A percentile compares a stretch with the other conserved stretches of the same genome.
phyloP scores from a whole-genome alignment of 2,113 vertebrate genomes.

The Phodopus roborovskii region DNA sequence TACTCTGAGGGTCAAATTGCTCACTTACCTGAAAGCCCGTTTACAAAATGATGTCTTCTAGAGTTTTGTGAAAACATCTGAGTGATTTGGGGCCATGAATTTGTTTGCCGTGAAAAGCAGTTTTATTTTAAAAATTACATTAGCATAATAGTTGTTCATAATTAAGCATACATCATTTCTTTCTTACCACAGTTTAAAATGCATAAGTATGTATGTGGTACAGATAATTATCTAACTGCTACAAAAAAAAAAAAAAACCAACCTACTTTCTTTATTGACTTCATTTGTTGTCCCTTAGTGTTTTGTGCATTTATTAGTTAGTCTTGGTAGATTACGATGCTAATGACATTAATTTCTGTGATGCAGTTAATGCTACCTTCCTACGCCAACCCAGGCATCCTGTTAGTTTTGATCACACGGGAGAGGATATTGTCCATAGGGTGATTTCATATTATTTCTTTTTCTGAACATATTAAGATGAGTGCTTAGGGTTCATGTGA shows the following conservation, averaged over 20 bases:
- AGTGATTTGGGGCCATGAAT: slow-evolving; percentile 27
- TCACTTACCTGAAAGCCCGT: slow-evolving; percentile 23
- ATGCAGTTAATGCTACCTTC: background rate
- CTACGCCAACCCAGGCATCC: background rate
- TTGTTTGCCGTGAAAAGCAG: slow-evolving; percentile 21
- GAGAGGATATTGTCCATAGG: background rate
- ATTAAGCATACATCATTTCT: slow-evolving; percentile 44
- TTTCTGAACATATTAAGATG: background rate
- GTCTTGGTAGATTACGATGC: background rate
- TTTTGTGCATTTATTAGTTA: background rate
- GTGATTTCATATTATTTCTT: background rate
- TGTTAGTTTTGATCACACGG: background rate
- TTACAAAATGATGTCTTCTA: slow-evolving; percentile 56
- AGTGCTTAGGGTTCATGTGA: background rate
- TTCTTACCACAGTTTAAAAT: slow-evolving; percentile 37
- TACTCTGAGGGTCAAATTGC: background rate
- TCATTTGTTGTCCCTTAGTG: slow-evolving; percentile 9
- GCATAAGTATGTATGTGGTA: background rate
- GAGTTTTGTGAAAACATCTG: slow-evolving; percentile 38
- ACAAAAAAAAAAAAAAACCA: slow-evolving; percentile 23
- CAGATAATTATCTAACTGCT: slow-evolving; percentile 35
- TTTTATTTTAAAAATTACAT: slow-evolving; percentile 55
- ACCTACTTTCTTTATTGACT: slow-evolving; percentile 28
- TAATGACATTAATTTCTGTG: background rate
- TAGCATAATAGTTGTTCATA: slow-evolving; percentile 57